These are phyloP conservation scores for Forbesichthys papilliferus DNA, from an alignment of 2,113 vertebrate genomes.

Conservation along the genomic window DNA sequence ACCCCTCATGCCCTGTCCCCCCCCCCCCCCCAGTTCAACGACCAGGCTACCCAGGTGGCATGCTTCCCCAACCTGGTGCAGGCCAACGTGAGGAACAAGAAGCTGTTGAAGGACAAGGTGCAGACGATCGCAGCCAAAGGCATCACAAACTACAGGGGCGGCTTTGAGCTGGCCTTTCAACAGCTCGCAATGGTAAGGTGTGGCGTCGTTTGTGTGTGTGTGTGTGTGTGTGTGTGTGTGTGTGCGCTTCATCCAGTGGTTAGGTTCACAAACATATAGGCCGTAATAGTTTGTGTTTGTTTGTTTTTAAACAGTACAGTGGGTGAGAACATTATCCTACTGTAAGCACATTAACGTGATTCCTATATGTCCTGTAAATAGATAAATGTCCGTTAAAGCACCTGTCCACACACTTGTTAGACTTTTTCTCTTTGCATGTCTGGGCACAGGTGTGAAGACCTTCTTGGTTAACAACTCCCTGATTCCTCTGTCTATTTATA, in stretches of 20 bases:
- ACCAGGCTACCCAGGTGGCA: constrained; percentile 83
- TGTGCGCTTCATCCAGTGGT: neutral
- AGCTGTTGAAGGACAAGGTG: constrained; percentile 89
- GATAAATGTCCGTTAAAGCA: too few relatives aligned
- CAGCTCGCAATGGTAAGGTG: constrained; percentile 79
- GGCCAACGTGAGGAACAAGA: constrained; percentile 97
- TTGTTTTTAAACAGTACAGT: neutral
- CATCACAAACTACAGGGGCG: constrained; percentile 92
- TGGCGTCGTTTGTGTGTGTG: too few relatives aligned
- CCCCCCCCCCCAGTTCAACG: constrained; percentile 85
- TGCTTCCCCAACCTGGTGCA: constrained; percentile 96
- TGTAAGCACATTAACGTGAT: too few relatives aligned
- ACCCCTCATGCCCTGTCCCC: constrained; percentile 4
- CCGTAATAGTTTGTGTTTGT: neutral
- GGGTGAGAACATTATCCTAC: too few relatives aligned
- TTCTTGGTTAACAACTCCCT: too few relatives aligned
- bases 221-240: neutral
- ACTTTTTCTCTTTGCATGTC: too few relatives aligned
- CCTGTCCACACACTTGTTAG: too few relatives aligned
- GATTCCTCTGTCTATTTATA: too few relatives aligned
- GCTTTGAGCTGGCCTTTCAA: constrained; percentile 91
- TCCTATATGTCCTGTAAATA: too few relatives aligned
- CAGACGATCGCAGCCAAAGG: constrained; percentile 90
- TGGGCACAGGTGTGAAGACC: too few relatives aligned
- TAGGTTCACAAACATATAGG: neutral